Conservation (phyloP, 2,113 vertebrate genomes). For the Puntigrus tetrazona region DNA sequence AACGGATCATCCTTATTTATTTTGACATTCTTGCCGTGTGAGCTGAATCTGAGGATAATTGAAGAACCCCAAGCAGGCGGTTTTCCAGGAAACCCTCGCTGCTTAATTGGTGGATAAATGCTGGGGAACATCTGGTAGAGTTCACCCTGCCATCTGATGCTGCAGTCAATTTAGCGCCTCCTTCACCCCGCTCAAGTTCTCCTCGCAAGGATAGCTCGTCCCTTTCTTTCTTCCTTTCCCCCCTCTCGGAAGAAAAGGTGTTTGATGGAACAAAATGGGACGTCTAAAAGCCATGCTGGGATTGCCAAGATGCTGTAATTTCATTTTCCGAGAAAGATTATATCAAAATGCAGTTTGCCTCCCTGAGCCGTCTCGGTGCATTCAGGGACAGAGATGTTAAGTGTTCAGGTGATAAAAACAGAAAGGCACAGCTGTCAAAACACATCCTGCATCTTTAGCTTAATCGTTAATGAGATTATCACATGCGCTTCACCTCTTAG, state of each 20-base stretch:
- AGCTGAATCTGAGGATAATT: constrained; percentile 48
- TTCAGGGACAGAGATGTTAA: not conserved
- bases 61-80: constrained; percentile 42
- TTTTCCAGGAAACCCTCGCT: constrained; percentile 50
- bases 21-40: constrained; percentile 29
- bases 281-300: not conserved
- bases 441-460: not conserved
- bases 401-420: not conserved
- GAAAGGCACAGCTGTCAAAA: constrained; percentile 2
- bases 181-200: constrained; percentile 14
- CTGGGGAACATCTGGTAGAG: constrained; percentile 55
- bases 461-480: not conserved
- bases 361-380: not conserved
- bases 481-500: not conserved
- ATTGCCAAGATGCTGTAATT: not conserved
- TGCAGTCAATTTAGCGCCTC: constrained; percentile 40
- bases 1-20: constrained; percentile 19
- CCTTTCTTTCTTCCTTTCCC: no score
- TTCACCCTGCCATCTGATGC: constrained; percentile 47
- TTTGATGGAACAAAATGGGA: constrained; percentile 1
- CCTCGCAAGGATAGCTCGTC: constrained; percentile 13
- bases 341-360: not conserved
- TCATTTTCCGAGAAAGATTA: constrained; percentile 2
- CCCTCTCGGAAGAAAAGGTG: not conserved
- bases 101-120: constrained; percentile 53